These are phyloP conservation scores for Orthosia gothica DNA, from an alignment of 2,888 invertebrate genomes.

Conservation along the genomic window DNA sequence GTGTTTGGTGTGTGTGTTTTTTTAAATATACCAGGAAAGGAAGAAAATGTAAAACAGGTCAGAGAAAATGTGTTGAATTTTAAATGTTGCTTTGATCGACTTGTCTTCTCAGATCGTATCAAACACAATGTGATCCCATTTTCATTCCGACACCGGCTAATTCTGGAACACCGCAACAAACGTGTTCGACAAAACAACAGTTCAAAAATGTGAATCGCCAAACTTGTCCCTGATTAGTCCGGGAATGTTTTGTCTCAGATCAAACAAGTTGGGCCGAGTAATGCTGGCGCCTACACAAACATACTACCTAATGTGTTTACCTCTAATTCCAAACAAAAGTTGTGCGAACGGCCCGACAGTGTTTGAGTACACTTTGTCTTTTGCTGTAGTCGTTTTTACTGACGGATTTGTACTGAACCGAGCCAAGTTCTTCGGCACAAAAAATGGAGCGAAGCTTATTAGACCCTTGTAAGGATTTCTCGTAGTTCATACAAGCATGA, in stretches of 20 bases:
- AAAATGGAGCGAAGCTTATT: slow-evolving; percentile 65
- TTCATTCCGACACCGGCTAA: slow-evolving; percentile 39
- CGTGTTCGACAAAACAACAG: slow-evolving; percentile 67
- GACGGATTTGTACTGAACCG: slow-evolving; percentile 60
- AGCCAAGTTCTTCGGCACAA: slow-evolving; percentile 60
- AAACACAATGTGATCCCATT: slow-evolving; percentile 51
- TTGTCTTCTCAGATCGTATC: slow-evolving; percentile 42
- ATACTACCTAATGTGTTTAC: slow-evolving; percentile 90
- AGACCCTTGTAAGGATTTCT: slow-evolving; percentile 65
- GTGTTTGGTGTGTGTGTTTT: neutral
- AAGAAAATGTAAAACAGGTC: slow-evolving; percentile 24
- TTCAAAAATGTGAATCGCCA: slow-evolving; percentile 80
- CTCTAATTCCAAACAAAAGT: slow-evolving; percentile 88
- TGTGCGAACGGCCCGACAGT: slow-evolving; percentile 77
- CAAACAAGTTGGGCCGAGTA: slow-evolving; percentile 84
- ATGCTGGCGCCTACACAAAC: slow-evolving; percentile 87
- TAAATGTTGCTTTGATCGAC: slow-evolving; percentile 48
- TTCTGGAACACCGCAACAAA: slow-evolving; percentile 51
- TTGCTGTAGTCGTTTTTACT: slow-evolving; percentile 71
- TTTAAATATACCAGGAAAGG: slow-evolving; percentile 2
- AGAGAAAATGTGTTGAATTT: slow-evolving; percentile 8
- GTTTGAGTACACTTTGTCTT: slow-evolving; percentile 77
- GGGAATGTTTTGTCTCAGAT: slow-evolving; percentile 84
- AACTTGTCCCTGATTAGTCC: slow-evolving; percentile 84
- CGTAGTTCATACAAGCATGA: slow-evolving; percentile 66